Evolutionary conservation across 2,888 invertebrate genomes (phyloP).

Genomic region (Cataglyphis cursor): DNA sequence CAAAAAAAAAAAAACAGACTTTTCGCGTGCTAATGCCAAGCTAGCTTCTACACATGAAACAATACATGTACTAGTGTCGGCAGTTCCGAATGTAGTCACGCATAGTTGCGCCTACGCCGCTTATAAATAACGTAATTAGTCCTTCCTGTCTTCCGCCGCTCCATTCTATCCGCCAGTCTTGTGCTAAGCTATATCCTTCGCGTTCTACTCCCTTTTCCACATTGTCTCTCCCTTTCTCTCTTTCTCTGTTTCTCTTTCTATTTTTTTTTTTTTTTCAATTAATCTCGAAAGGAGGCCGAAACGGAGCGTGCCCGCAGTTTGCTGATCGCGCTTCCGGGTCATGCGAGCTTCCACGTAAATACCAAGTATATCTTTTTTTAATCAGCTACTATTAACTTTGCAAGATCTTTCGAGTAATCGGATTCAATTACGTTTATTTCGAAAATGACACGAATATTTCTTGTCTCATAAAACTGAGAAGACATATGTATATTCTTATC

Average conservation of each 20-base stretch:
- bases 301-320: constrained; percentile 37
- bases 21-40: neutral
- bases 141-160: constrained; percentile 68
- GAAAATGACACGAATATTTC: neutral
- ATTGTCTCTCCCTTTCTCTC: neutral
- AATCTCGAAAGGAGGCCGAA: constrained; percentile 59
- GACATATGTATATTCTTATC: neutral
- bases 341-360: constrained; percentile 19
- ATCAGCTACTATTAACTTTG: constrained; percentile 14
- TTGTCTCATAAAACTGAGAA: neutral
- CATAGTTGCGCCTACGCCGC: constrained; percentile 74
- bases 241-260: constrained; percentile 12
- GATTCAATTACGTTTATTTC: constrained; percentile 19
- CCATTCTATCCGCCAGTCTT: constrained; percentile 16
- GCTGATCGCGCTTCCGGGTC: constrained; percentile 50
- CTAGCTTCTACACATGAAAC: neutral
- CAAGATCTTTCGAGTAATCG: neutral
- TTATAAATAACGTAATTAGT: constrained; percentile 81
- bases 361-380: constrained; percentile 33
- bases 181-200: constrained; percentile 20
- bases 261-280: constrained; percentile 47
- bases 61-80: neutral
- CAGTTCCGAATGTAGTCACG: constrained; percentile 61
- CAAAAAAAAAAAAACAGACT: too few relatives aligned
- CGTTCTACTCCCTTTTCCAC: neutral